Evolutionary conservation across 2,113 vertebrate species (phyloP).

Genomic region (Numenius arquata): DNA sequence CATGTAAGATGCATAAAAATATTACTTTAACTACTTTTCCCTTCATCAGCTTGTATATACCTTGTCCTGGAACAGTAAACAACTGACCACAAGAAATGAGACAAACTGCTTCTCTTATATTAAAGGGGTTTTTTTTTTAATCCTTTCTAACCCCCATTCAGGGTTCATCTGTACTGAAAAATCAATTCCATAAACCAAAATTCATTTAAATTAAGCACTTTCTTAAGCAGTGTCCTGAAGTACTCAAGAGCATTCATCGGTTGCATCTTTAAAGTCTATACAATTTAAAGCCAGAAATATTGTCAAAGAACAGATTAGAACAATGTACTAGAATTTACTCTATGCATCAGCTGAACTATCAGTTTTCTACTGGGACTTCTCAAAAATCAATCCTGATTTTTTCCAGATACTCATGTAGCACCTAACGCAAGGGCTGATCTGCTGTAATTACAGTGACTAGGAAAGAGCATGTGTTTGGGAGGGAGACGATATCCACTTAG

Average conservation of each 20-base stretch:
- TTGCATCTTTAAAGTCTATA: neutral
- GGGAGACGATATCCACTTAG: neutral
- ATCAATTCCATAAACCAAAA: neutral
- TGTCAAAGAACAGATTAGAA: neutral
- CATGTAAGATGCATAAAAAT: neutral
- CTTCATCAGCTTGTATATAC: neutral
- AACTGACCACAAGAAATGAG: neutral
- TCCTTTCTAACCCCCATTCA: neutral
- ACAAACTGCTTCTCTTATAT: neutral
- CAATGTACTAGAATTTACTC: neutral
- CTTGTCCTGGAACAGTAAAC: neutral
- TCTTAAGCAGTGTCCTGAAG: neutral
- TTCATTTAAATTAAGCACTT: neutral
- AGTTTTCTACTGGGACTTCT: neutral
- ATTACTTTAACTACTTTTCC: neutral
- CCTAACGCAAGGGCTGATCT: neutral
- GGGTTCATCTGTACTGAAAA: neutral
- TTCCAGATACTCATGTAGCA: neutral
- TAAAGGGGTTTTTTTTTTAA: rapidly evolving
- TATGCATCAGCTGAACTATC: neutral
- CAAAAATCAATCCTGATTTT: neutral
- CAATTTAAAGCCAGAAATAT: neutral
- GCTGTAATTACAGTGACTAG: neutral
- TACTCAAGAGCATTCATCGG: neutral
- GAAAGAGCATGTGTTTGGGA: neutral